A percentile compares a stretch with the other conserved stretches of the same genome.
Conservation (phyloP, 2,113 vertebrate genomes). For the Trichechus manatus region DNA sequence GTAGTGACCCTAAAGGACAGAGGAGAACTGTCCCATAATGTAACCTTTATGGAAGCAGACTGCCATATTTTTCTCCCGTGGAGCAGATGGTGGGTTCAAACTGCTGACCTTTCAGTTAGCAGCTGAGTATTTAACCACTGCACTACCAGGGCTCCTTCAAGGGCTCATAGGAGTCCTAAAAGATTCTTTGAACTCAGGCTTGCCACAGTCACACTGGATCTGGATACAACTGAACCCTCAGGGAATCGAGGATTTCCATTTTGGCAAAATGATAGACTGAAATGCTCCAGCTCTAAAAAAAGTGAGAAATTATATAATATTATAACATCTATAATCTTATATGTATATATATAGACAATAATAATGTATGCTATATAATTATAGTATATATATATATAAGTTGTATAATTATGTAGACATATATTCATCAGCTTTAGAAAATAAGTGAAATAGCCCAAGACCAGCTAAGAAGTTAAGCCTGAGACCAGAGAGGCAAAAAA, state of each 20-base stretch:
- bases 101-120: background rate
- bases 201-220: background rate
- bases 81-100: background rate
- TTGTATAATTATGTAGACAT: background rate
- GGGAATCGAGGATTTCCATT: background rate
- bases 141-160: background rate
- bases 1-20: background rate
- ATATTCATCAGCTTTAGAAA: background rate
- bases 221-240: background rate
- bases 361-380: background rate
- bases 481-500: background rate
- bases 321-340: background rate
- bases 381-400: background rate
- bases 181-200: background rate
- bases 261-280: slow-evolving; percentile 34
- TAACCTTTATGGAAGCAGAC: background rate
- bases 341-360: background rate
- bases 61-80: background rate
- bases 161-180: background rate
- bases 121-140: background rate
- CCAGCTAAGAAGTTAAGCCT: background rate
- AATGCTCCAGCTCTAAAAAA: slow-evolving; percentile 26
- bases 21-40: background rate
- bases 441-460: background rate
- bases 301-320: background rate